Base-by-base conservation (phyloP, 2,888 invertebrate genomes). In the Sycophila texana region DNA sequence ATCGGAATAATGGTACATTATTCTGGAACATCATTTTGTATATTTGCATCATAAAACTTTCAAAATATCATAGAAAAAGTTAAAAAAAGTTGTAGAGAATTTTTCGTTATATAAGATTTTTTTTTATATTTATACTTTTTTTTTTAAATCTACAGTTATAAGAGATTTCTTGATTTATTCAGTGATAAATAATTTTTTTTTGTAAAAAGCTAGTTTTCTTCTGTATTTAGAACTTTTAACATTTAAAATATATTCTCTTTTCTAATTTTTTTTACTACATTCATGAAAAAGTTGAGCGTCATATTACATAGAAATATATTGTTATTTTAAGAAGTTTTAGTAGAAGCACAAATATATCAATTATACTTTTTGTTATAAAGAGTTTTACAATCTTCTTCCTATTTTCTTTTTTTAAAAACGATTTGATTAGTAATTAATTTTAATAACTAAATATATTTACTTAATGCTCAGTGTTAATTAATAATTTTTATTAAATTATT, bases 11-110 rank as follows among this genome's bases (percentile, higher is more conserved):
- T 53, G 22, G n/a, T 68, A 67, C n/a, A 60, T 55, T n/a, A 16
- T 67, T 60, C 58, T 26, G 55, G 63, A 77, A 70, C 57, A 72
- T 66, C 22, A 20, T 66, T 39, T 77, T 57, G 66, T 66, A 72
- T 58, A 77, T 39, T 58, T 72, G 65, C 66, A 77, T 77, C 66
- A 53, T 77, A 77, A 77, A 77, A 58, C 30, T 77, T 71, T 66
- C 57, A 77, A 77, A 77, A 77, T 77, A 65, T 77, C 58, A 77
- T 72, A 77, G 65, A 71, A 77, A 77, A 72, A 51, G 60, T 75
- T 75, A 75, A 75, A 75, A 75, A 75, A 60, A 68, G 68, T 68
- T 68, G 61, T 75, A 75, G 67, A 75, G 61, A 68, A 74, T 68
- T 61, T 63, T 66, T 68, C n/a, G 53, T 57, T 39, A 53, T 53